Base-by-base conservation (phyloP, 2,888 invertebrate species). In the Polydrusus cervinus region DNA sequence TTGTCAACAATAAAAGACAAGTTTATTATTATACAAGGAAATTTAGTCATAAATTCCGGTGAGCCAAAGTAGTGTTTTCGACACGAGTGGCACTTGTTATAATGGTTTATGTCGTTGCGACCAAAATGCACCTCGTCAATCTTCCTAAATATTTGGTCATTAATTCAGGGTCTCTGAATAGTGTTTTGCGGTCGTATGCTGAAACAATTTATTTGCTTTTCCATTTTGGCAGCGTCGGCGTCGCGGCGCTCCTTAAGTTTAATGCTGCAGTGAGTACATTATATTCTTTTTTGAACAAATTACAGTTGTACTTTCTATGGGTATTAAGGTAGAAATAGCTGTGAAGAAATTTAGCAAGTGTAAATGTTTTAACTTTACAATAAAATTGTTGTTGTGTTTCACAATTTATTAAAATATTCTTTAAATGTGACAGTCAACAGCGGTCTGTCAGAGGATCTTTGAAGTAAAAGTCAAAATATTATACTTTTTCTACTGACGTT, bases 121-220 rank as follows among this genome's bases (percentile, higher is more conserved):
- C 49, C 20, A 30, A 53, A 51, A 51, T 66, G 66, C 66, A 66
- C 66, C 66, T 66, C 66, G 66, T 66, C 66, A 66, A 34, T 66
- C 66, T 66, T 53, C 53, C 66, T 66, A 66, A 64, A 66, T 66
- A 66, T 66, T 53, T 38, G n/a, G 49, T 38, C 66, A 66, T 66
- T 53, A 66, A 66, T 66, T 66, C 20, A 13, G 40, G 40, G 38
- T 7, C 16, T 49, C 18, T 25, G n/a, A 38, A 30, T 14, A 20
- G 40, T 51, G 51, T 53, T 53, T 53, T 66, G 53, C 30, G 53
- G 51, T 30, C 18, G n/a, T 16, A 1, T 66, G 38, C 18, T 18
- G 49, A 66, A 53, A 53, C 25, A 57, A 57, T 57, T 57, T 57
- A 38, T 57, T 34, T 20, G 51, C 13, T 14, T 57, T 14, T 38